Percentiles rank a stretch among this genome's conserved stretches.
Conservation (phyloP, 2,113 vertebrate species). For the Sinocyclocheilus grahami region DNA sequence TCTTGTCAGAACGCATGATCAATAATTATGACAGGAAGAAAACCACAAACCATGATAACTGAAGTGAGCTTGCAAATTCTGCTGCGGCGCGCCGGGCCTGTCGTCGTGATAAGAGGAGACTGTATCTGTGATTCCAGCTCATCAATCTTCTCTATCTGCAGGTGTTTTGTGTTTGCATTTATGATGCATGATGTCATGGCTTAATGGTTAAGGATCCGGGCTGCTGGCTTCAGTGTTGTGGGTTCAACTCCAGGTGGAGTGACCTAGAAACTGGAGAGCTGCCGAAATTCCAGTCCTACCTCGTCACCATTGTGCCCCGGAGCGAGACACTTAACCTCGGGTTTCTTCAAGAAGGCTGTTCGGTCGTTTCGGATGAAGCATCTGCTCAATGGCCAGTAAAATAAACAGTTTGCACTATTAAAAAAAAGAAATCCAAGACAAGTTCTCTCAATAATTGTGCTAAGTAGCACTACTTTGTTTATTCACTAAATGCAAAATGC, state of each 20-base stretch:
- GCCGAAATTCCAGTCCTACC: background rate
- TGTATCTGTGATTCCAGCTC: slow-evolving; percentile 17
- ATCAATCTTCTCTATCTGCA: slow-evolving; percentile 52
- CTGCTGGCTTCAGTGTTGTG: background rate
- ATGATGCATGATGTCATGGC: slow-evolving; percentile 19
- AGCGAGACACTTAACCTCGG: background rate
- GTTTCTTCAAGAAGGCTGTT: slow-evolving; percentile 14
- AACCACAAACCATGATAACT: slow-evolving; percentile 39
- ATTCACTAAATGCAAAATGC: background rate
- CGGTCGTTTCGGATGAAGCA: background rate
- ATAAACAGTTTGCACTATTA: background rate
- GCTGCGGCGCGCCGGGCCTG: slow-evolving; percentile 6
- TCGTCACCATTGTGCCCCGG: slow-evolving; percentile 1
- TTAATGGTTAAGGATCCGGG: slow-evolving; percentile 24
- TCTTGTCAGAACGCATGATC: slow-evolving; percentile 64
- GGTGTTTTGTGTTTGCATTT: background rate
- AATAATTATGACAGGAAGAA: slow-evolving; percentile 62
- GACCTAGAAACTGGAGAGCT: background rate
- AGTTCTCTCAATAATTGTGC: background rate
- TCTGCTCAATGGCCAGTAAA: slow-evolving; percentile 11
- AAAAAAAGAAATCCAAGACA: background rate
- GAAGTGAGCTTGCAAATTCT: slow-evolving; percentile 22
- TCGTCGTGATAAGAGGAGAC: slow-evolving; percentile 39
- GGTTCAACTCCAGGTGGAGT: slow-evolving; percentile 4
- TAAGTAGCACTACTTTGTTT: background rate